These are phyloP conservation scores for Nerophis lumbriciformis DNA, from an alignment of 2,113 vertebrate genomes.

Conservation along the genomic window DNA sequence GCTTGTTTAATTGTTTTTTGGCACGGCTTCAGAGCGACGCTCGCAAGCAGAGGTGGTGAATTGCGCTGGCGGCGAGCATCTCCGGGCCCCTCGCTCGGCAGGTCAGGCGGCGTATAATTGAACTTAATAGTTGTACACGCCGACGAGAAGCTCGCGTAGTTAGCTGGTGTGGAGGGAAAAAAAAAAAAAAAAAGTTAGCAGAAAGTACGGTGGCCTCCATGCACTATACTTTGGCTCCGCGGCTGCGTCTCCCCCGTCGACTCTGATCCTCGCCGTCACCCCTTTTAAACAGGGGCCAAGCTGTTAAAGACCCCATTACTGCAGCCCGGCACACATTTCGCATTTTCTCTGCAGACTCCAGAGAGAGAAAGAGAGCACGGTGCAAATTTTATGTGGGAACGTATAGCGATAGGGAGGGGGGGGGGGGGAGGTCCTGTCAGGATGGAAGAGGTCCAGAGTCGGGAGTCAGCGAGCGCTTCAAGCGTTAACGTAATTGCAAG, in stretches of 20 bases:
- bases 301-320: slow-evolving; percentile 74
- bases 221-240: slow-evolving; percentile 5
- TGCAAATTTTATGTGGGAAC: slow-evolving; percentile 63
- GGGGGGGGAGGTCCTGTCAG: slow-evolving; percentile 63
- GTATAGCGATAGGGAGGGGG: slow-evolving; percentile 45
- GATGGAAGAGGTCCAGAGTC: slow-evolving; percentile 84
- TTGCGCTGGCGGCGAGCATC: slow-evolving; percentile 29
- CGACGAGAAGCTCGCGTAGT: neutral
- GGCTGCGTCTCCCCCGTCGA: slow-evolving; percentile 35
- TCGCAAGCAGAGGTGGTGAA: slow-evolving; percentile 35
- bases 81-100: neutral
- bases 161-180: no score
- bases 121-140: slow-evolving; percentile 16
- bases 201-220: slow-evolving; percentile 25
- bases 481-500: slow-evolving; percentile 99
- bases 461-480: slow-evolving; percentile 92
- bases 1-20: slow-evolving; percentile 59
- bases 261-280: slow-evolving; percentile 64
- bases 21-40: slow-evolving; percentile 42
- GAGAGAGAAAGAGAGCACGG: slow-evolving; percentile 39
- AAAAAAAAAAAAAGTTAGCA: slow-evolving; percentile 22
- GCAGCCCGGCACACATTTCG: slow-evolving; percentile 62
- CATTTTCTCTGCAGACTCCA: slow-evolving; percentile 48
- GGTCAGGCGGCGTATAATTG: neutral
- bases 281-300: slow-evolving; percentile 72